Base-by-base conservation (phyloP, 1,140 invertebrate species). In the Cydia fagiglandana region DNA sequence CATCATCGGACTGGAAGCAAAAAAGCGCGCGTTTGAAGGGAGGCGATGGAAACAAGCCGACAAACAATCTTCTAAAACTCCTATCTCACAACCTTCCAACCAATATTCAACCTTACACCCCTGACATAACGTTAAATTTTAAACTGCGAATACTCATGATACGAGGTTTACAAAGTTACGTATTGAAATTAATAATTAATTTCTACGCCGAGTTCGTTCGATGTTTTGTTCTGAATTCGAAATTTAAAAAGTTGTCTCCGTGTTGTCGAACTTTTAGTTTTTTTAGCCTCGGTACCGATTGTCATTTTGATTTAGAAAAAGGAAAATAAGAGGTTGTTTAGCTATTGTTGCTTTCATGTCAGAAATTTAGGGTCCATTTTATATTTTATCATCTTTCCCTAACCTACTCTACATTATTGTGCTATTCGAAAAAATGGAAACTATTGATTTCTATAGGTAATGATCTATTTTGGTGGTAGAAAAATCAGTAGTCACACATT, bases 191-290 rank as follows among this genome's bases (percentile, higher is more conserved):
- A 90, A 90, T 90, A 85, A 88, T 89, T 88, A 88, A 89, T 89
- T 91, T 88, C 84, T 78, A 80, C 84, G 80, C 86, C 82, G 79
- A 87, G 84, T 86, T 84, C 80, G 84, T 86, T 83, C 84, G 85
- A 84, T 86, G 84, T 88, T 89, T 91, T 89, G 88, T 90, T 89
- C 83, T 79, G 86, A 89, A 89, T 91, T 89, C 88, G 86, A 89
- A 88, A 87, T 87, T 87, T 89, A 81, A 88, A 88, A 88, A 90
- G 85, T 85, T 89, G 86, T 90, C 88, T 85, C 82, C 77, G 45
- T 61, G 73, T 64, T 64, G 38, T 38, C 28, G 64, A 66, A 66
- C 30, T 66, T 70, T 70, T 17, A 38, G 30, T 75, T 73, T 78
- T 79, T 78, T 56, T 79, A 76, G 77, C 75, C 9, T 73, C 41